phyloP scores from a whole-genome alignment of 2,113 vertebrate genomes.

The Petroica traversi region DNA sequence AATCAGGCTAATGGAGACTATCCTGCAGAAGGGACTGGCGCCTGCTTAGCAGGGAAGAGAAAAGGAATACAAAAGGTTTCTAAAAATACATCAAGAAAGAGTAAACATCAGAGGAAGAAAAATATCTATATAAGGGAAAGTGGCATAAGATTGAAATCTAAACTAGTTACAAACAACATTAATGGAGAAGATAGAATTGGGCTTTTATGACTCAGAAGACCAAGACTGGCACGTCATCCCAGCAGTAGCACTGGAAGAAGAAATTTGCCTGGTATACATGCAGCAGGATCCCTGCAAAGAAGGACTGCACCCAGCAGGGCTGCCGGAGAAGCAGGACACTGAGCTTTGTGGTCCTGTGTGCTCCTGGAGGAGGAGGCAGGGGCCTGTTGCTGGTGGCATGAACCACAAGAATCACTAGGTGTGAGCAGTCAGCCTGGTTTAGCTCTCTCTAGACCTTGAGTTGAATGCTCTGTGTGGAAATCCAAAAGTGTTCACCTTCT shows the following conservation, averaged over 20 bases:
- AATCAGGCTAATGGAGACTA: not conserved
- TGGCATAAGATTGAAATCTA: not conserved
- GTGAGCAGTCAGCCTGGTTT: not conserved
- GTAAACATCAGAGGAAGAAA: not conserved
- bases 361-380: not conserved
- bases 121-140: conserved; percentile 18
- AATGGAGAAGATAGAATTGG: not conserved
- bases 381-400: not conserved
- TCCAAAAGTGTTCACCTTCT: not conserved
- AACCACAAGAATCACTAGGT: no score
- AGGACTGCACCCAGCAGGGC: accelerated
- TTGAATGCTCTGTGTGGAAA: not conserved
- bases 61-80: not conserved
- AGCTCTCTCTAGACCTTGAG: not conserved
- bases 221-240: not conserved
- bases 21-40: not conserved
- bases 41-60: not conserved
- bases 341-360: accelerated
- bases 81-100: conserved; percentile 6
- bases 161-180: not conserved
- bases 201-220: not conserved
- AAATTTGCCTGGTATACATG: not conserved
- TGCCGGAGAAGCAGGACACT: not conserved
- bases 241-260: not conserved
- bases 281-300: not conserved